Evolutionary conservation across 1,140 invertebrate genomes (phyloP), one percentile per base, ranked within the genome.

Genomic region (Homalodisca vitripennis): DNA sequence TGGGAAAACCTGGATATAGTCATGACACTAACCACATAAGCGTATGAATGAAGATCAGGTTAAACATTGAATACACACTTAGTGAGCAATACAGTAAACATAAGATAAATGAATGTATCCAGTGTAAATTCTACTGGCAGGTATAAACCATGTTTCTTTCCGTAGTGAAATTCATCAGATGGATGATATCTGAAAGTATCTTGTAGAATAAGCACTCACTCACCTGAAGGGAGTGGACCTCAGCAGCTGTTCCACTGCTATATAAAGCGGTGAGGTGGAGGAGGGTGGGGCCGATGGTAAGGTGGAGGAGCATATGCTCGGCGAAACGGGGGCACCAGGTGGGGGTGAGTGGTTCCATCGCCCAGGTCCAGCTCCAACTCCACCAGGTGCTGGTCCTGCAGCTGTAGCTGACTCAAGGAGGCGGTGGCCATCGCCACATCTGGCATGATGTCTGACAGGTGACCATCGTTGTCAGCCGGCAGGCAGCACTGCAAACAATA

Each of bases 371-470:
- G 46, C 30, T 73, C 72, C 32, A 73, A 30, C 13, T 66, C 53
- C 13, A 66, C 69, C 24, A 32, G 30, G 3, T 65, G 41, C 29
- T 46, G 60, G 22, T 62, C 67, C 24, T 53, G 48, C 20, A 64
- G 51, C 30, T 27, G 32, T 48, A 47, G 22, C 74, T 88, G 85
- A 87, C 14, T 85, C 85, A 92, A 81, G 0, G 89, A 89, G 1
- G 89, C 85, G 0, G 91, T 92, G 32, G 91, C 91, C 89, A 93
- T 92, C n/a, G 92, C 91, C 57, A 94, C 92, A 79, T 94, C 92
- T 1, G 92, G 92, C 89, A 94, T 92, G 74, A 90, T 87, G 71
- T 91, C 90, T 62, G 90, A 92, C 34, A 93, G 79, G 74, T 89
- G 87, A 29, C 87, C 86, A 64, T 89, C 88, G 74, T 83, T 85